These are phyloP conservation scores for Formica exsecta DNA, from an alignment of 1,140 invertebrate species.

Conservation along the genomic window DNA sequence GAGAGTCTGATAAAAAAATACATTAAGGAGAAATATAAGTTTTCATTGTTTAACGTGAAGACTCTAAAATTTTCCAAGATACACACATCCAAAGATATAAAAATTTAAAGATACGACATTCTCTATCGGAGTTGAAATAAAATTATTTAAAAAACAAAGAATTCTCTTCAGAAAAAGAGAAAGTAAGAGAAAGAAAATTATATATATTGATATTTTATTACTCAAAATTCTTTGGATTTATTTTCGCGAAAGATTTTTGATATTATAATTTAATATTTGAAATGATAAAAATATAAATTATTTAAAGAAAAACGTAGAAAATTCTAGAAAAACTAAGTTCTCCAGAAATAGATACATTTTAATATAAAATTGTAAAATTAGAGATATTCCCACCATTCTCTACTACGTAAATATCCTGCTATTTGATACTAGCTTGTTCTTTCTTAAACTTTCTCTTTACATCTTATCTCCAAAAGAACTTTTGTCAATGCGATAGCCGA, in stretches of 20 bases:
- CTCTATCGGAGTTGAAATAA: not conserved
- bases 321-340: not conserved
- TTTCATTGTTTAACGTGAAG: not conserved
- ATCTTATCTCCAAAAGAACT: slow-evolving; percentile 14
- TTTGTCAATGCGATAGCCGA: not conserved
- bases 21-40: slow-evolving; percentile 18
- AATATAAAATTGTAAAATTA: not conserved
- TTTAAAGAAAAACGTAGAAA: too few relatives aligned
- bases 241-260: too few relatives aligned
- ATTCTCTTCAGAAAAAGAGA: too few relatives aligned
- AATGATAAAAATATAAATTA: too few relatives aligned
- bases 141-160: not conserved
- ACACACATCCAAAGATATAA: too few relatives aligned
- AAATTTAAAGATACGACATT: too few relatives aligned
- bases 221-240: too few relatives aligned
- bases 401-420: not conserved
- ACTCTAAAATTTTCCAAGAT: too few relatives aligned
- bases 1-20: slow-evolving; percentile 5
- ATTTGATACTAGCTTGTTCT: not conserved
- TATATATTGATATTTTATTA: too few relatives aligned
- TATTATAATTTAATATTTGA: too few relatives aligned
- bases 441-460: not conserved
- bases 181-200: too few relatives aligned
- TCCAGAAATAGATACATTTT: not conserved
- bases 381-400: not conserved